phyloP scores from a whole-genome alignment of 2,113 vertebrate species.

The Prietella phreatophila region DNA sequence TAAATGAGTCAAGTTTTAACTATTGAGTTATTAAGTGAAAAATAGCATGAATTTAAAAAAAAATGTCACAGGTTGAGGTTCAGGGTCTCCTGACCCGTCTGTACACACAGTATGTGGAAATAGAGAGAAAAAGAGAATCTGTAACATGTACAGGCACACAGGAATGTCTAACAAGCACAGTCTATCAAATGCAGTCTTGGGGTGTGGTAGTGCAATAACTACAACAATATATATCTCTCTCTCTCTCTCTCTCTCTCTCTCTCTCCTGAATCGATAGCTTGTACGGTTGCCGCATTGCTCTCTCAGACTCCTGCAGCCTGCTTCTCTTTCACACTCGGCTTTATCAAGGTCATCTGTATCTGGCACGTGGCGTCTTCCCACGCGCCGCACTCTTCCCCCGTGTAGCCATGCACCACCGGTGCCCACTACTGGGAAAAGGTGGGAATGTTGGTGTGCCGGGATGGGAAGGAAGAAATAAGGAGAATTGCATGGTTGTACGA shows the following conservation, averaged over 20 bases:
- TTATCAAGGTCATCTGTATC: slow-evolving; percentile 54
- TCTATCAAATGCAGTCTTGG: background rate
- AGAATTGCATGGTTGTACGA: background rate
- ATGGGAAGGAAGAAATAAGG: background rate
- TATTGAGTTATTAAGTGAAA: background rate
- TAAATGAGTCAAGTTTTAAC: background rate
- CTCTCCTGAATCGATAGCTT: slow-evolving; percentile 44
- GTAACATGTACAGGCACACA: background rate
- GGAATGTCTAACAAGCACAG: background rate
- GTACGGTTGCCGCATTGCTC: slow-evolving; percentile 16
- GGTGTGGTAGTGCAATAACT: slow-evolving; percentile 29
- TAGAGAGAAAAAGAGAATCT: background rate
- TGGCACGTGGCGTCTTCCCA: slow-evolving; percentile 28
- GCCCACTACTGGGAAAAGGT: slow-evolving; percentile 20
- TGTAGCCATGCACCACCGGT: background rate
- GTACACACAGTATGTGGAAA: background rate
- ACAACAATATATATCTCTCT: background rate
- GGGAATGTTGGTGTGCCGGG: background rate
- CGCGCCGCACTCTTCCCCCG: background rate
- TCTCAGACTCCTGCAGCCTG: slow-evolving; percentile 28
- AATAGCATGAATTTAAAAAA: background rate
- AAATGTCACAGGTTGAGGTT: background rate
- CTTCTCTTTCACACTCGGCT: slow-evolving; percentile 43
- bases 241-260: slow-evolving; percentile 23
- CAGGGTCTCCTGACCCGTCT: background rate